A percentile compares a stretch with the other conserved stretches of the same genome.
These are phyloP conservation scores for Peribatodes rhomboidaria DNA, from an alignment of 2,888 invertebrate genomes.

Conservation along the genomic window DNA sequence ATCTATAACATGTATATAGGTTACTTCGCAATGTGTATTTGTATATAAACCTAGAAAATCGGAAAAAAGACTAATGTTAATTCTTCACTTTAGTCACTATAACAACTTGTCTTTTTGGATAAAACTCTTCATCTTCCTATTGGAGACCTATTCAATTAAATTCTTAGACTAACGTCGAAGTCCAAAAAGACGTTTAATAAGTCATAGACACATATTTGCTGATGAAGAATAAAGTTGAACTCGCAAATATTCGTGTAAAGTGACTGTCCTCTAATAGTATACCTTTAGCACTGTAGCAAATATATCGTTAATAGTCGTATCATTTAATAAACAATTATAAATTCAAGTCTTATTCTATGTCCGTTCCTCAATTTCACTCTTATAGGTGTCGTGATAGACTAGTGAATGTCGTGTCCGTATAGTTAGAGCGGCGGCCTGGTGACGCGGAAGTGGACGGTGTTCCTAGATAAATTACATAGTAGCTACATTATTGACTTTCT, in stretches of 20 bases:
- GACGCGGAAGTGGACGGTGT: slow-evolving; percentile 39
- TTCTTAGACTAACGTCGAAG: slow-evolving; percentile 35
- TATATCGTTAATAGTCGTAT: slow-evolving; percentile 66
- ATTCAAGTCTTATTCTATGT: slow-evolving; percentile 81
- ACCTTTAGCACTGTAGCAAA: slow-evolving; percentile 67
- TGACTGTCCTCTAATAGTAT: slow-evolving; percentile 53
- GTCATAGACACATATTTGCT: slow-evolving; percentile 39
- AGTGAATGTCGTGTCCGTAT: slow-evolving; percentile 83
- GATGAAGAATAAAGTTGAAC: slow-evolving; percentile 2
- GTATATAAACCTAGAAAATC: slow-evolving; percentile 72
- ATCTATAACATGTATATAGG: slow-evolving; percentile 54
- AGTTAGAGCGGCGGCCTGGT: slow-evolving; percentile 53
- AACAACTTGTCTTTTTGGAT: slow-evolving; percentile 58
- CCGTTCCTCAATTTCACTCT: slow-evolving; percentile 85
- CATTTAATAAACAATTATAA: slow-evolving; percentile 70
- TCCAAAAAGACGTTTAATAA: slow-evolving; percentile 43
- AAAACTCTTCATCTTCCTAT: slow-evolving; percentile 49
- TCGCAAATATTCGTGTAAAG: slow-evolving; percentile 29
- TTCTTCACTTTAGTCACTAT: slow-evolving; percentile 50
- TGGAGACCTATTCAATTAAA: slow-evolving; percentile 39
- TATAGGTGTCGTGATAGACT: slow-evolving; percentile 85
- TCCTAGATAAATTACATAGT: slow-evolving; percentile 23
- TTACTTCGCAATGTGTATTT: slow-evolving; percentile 64
- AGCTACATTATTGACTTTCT: slow-evolving; percentile 25
- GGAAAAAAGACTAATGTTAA: slow-evolving; percentile 68